These are phyloP conservation scores for Cyrtonyx montezumae DNA, from an alignment of 2,113 vertebrate species.

Conservation along the genomic window DNA sequence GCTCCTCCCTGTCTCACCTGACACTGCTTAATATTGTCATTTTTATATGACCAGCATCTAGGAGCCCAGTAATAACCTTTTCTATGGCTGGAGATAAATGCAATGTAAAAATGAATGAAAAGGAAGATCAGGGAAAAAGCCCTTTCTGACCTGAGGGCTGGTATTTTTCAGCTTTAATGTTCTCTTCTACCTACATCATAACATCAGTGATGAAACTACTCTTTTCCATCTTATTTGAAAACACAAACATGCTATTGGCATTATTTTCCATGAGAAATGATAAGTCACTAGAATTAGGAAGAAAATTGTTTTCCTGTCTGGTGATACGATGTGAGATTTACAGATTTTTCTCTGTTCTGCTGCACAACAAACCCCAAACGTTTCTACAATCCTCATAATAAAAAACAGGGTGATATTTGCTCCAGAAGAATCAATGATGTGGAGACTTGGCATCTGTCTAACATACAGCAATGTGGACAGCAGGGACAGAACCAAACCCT, in stretches of 20 bases:
- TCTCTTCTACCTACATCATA: slow-evolving; percentile 48
- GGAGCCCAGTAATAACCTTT: slow-evolving; percentile 46
- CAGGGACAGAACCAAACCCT: background rate
- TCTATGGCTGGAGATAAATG: slow-evolving; percentile 50
- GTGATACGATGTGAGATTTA: slow-evolving; percentile 9
- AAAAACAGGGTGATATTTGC: slow-evolving; percentile 7
- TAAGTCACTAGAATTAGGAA: slow-evolving; percentile 41
- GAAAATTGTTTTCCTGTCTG: slow-evolving; percentile 35
- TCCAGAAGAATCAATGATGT: background rate
- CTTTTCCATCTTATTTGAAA: slow-evolving; percentile 65
- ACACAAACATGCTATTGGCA: slow-evolving; percentile 14
- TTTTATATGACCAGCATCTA: slow-evolving; percentile 34
- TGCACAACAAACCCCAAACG: background rate
- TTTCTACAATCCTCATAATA: background rate
- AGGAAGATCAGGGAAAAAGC: slow-evolving; percentile 58
- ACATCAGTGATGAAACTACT: slow-evolving; percentile 52
- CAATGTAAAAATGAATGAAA: slow-evolving; percentile 63
- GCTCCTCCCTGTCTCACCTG: slow-evolving; percentile 30
- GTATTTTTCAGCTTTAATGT: slow-evolving; percentile 68
- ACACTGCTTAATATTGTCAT: slow-evolving; percentile 25
- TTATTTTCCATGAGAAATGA: slow-evolving; percentile 54
- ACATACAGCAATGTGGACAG: background rate
- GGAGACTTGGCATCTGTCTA: background rate
- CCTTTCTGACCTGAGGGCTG: slow-evolving; percentile 58
- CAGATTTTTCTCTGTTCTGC: slow-evolving; percentile 25